Evolutionary conservation across 2,113 vertebrate species (phyloP), one percentile per base, ranked within the genome.

Genomic region (Agapornis roseicollis): DNA sequence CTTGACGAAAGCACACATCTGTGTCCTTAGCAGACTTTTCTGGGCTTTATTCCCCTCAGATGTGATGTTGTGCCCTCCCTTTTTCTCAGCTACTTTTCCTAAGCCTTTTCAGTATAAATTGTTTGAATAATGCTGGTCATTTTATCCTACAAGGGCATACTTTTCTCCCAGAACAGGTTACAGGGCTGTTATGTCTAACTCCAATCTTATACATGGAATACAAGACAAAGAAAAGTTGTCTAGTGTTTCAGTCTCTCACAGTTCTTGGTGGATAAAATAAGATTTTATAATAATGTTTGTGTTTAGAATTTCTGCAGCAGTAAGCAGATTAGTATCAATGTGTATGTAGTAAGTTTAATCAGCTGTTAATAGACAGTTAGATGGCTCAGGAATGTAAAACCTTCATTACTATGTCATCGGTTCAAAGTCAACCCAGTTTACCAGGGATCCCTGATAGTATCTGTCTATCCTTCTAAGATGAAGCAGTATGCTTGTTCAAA

Each of bases 301-400:
- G 92, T 96, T 97, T 97, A 96, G 94, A 93, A 89, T 93, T 97
- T 97, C 92, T 96, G 93, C 88, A 90, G 88, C 81, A 96, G 94
- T 94, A 96, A 95, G 96, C 93, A 96, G 96, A 96, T 96, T 23
- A 4, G 70, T 97, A 96, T 97, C 92, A 92, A 44, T 49, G 52
- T 61, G 80, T 84, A 86, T 81, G 66, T 82, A 95, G 83, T 87
- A 61, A 92, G 90, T 96, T 96, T 94, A 92, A 96, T 94, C 85
- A 85, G 77, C 90, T 93, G 88, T 58, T 97, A 95, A 95, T 65
- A 95, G 90, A 93, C 69, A 79, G 49, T 81, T 94, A 80, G 77
- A 93, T 89, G 80, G 86, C 66, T 94, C 49, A 90, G 90, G 96
- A 97, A 94, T 96, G 85, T 95, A 70, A 95, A 95, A 76, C 80